Evolutionary conservation across 2,888 invertebrate species (phyloP).

Genomic region (Leucophora obtusa): DNA sequence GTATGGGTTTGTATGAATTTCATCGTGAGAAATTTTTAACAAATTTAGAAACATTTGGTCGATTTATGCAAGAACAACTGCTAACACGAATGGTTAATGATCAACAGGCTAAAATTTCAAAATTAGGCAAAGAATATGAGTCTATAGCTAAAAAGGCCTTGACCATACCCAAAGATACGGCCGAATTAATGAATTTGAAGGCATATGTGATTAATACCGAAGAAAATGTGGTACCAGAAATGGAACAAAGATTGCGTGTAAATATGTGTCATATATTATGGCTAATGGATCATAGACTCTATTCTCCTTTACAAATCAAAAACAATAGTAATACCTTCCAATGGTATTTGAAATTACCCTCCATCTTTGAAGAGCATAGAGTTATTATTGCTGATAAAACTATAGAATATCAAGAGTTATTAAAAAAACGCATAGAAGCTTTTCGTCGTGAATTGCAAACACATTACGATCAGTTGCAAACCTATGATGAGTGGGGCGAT

Average conservation of each 20-base stretch:
- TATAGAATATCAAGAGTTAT: constrained; percentile 89
- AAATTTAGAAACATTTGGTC: constrained; percentile 84
- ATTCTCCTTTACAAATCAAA: constrained; percentile 91
- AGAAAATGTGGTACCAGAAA: constrained; percentile 83
- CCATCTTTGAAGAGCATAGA: constrained; percentile 90
- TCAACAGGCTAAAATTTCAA: constrained; percentile 88
- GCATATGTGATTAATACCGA: constrained; percentile 88
- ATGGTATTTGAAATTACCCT: constrained; percentile 91
- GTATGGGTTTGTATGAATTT: constrained; percentile 91
- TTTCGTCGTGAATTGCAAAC: constrained; percentile 90
- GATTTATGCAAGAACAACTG: constrained; percentile 84
- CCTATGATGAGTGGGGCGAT: constrained; percentile 92
- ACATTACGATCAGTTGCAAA: constrained; percentile 89
- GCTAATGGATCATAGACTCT: constrained; percentile 88
- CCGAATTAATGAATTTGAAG: constrained; percentile 90
- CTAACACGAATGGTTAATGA: constrained; percentile 87
- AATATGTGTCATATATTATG: constrained; percentile 87
- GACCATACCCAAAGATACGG: constrained; percentile 89
- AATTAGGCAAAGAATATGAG: constrained; percentile 92
- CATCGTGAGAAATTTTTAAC: constrained; percentile 88
- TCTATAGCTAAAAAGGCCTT: constrained; percentile 87
- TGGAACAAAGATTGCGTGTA: constrained; percentile 87
- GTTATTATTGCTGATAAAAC: constrained; percentile 89
- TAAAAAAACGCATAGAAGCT: constrained; percentile 87
- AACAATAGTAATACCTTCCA: constrained; percentile 92